Conservation (phyloP, 1,140 invertebrate genomes). For the Conus ventricosus region DNA sequence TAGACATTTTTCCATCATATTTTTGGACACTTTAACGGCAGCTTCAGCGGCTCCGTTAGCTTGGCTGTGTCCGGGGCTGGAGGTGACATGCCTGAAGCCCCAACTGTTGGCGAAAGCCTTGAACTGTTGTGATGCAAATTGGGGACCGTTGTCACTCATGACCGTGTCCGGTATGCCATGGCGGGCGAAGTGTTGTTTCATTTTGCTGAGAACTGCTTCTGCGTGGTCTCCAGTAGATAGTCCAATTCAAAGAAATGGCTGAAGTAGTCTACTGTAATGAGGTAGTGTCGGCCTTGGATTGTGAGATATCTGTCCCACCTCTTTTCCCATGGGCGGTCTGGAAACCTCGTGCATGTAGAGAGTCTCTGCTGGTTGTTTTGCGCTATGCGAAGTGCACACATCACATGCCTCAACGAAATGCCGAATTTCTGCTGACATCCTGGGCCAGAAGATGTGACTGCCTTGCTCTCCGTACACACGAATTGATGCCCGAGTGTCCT, state of each 20-base stretch:
- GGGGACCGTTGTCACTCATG: slow-evolving; percentile 44
- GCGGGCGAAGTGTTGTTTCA: slow-evolving; percentile 51
- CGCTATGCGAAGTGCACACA: no score
- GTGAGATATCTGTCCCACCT: no score
- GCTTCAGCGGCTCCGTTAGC: slow-evolving; percentile 54
- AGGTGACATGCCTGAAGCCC: background rate
- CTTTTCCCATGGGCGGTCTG: no score
- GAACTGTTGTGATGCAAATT: slow-evolving; percentile 47
- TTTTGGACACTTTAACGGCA: slow-evolving; percentile 48
- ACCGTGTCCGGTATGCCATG: slow-evolving; percentile 45
- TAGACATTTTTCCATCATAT: slow-evolving; percentile 46
- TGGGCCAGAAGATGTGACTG: no score
- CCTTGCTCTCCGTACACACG: no score
- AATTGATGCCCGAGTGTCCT: no score
- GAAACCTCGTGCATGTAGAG: no score
- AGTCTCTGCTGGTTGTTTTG: no score
- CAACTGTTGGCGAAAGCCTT: slow-evolving; percentile 21
- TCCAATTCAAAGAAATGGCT: slow-evolving; percentile 50
- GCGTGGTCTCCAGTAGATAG: slow-evolving; percentile 39
- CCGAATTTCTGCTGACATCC: no score
- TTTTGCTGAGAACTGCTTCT: slow-evolving; percentile 44
- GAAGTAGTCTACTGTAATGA: slow-evolving; percentile 46
- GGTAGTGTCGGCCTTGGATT: no score
- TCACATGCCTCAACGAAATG: no score
- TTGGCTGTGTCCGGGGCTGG: slow-evolving; percentile 43